A percentile compares a stretch with the other conserved stretches of the same genome.
Conservation (phyloP, 2,888 invertebrate genomes). For the Eupithecia insigniata region DNA sequence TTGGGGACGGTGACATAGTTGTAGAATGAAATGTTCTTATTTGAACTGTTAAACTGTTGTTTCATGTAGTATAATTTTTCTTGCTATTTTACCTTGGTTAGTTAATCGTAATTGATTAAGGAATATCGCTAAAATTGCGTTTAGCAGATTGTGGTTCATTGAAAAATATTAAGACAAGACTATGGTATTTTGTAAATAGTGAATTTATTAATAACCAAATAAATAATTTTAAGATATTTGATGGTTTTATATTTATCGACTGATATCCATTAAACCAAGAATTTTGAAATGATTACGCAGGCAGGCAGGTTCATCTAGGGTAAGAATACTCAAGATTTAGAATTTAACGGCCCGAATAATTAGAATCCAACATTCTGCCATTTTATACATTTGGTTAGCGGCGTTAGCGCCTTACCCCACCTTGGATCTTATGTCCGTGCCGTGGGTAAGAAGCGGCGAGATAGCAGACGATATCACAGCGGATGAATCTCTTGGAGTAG, state of each 20-base stretch:
- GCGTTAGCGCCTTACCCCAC: no score
- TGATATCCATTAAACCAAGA: neutral
- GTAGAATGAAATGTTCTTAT: constrained; percentile 11
- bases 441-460: no score
- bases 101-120: constrained; percentile 12
- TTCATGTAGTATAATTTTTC: constrained; percentile 16
- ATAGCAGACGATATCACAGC: no score
- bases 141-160: constrained; percentile 29
- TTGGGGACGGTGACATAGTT: constrained; percentile 14
- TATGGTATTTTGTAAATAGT: constrained; percentile 76
- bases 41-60: constrained; percentile 13
- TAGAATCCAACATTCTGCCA: no score
- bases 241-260: neutral
- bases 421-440: no score
- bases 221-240: constrained; percentile 53
- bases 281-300: neutral
- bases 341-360: no score
- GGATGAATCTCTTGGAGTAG: no score
- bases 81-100: constrained; percentile 13
- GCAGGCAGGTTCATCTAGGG: no score
- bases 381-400: no score
- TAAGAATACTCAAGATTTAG: no score
- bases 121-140: constrained; percentile 7
- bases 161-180: constrained; percentile 48
- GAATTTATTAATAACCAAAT: constrained; percentile 76